Evolutionary conservation across 2,797 vertebrate genomes (phyloP).

Genomic region (Ibycter americanus): DNA sequence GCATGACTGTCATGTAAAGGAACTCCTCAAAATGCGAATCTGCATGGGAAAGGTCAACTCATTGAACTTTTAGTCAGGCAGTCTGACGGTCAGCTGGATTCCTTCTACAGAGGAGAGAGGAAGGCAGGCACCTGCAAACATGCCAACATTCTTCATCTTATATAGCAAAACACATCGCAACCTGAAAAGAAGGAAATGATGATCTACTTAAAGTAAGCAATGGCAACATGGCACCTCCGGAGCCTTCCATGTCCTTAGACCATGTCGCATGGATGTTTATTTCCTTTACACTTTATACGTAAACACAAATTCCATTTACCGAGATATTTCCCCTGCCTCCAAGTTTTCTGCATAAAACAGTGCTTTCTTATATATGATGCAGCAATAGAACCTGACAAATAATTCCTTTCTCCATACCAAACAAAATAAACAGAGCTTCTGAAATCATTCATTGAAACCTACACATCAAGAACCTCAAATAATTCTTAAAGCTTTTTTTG

Average conservation of each 20-base stretch:
- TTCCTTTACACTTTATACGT: background rate
- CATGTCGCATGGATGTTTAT: background rate
- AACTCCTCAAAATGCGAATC: background rate
- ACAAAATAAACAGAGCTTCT: background rate
- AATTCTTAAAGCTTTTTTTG: background rate
- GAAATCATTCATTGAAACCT: background rate
- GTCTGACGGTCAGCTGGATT: background rate
- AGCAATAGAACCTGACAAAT: background rate
- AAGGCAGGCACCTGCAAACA: background rate
- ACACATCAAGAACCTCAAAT: background rate
- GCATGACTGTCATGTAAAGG: background rate
- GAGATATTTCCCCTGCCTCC: background rate
- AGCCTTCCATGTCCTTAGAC: background rate
- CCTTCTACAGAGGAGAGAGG: background rate
- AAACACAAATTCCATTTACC: background rate
- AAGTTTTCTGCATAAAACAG: background rate
- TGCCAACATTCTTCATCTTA: background rate
- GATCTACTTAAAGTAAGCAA: background rate
- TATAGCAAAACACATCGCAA: background rate
- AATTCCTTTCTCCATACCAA: background rate
- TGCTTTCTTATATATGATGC: background rate
- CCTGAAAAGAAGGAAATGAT: background rate
- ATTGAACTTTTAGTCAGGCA: background rate
- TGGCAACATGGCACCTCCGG: background rate
- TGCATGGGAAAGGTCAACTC: background rate